Evolutionary conservation across 2,888 invertebrate species (phyloP).

Genomic region (Litoditis marina): DNA sequence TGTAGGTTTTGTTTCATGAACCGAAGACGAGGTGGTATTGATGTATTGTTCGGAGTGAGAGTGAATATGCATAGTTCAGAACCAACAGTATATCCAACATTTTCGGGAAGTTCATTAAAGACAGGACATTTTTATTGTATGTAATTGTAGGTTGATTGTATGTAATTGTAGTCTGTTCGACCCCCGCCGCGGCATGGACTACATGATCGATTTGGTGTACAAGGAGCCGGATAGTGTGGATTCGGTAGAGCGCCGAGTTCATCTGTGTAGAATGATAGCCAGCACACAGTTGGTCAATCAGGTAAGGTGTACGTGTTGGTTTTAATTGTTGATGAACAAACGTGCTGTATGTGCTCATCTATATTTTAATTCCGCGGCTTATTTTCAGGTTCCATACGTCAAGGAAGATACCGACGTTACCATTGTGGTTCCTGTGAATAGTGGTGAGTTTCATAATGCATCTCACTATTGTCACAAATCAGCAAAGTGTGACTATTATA

Average conservation of each 20-base stretch:
- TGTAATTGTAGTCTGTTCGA: conserved; percentile 69
- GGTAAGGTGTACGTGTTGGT: conserved; percentile 19
- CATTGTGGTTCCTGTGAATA: conserved; percentile 72
- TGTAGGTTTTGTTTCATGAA: too few relatives aligned
- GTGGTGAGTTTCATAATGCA: conserved; percentile 35
- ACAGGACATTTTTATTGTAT: neutral
- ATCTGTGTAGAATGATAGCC: conserved; percentile 80
- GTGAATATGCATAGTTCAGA: too few relatives aligned
- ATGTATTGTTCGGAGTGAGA: too few relatives aligned
- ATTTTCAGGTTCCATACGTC: conserved; percentile 77
- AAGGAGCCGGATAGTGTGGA: conserved; percentile 23
- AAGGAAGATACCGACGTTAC: conserved; percentile 84
- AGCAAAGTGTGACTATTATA: too few relatives aligned
- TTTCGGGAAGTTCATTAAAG: too few relatives aligned
- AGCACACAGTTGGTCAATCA: conserved; percentile 77
- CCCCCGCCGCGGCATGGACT: conserved; percentile 81
- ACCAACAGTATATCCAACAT: neutral
- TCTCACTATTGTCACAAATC: too few relatives aligned
- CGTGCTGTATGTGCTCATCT: too few relatives aligned
- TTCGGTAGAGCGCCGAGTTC: conserved; percentile 67
- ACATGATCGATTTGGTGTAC: conserved; percentile 71
- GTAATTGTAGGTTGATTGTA: too few relatives aligned
- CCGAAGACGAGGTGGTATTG: too few relatives aligned
- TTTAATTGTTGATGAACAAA: too few relatives aligned
- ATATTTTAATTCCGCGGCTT: too few relatives aligned